Percentiles rank a stretch among this genome's conserved stretches.
Evolutionary conservation across 1,140 invertebrate species (phyloP).

Genomic region (Dendroctonus ponderosae): DNA sequence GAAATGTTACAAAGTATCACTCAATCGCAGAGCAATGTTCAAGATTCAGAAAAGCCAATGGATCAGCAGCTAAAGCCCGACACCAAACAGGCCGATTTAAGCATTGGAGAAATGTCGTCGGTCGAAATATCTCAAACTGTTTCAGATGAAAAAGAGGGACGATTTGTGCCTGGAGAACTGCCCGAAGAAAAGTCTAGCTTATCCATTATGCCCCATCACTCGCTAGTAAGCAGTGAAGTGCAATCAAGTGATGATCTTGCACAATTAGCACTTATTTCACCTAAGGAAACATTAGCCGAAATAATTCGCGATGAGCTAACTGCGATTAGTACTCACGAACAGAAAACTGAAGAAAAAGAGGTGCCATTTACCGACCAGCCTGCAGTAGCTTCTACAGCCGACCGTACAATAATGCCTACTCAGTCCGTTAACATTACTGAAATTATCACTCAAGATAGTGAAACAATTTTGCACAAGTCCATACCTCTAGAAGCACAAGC

Average conservation of each 20-base stretch:
- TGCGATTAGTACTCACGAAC: constrained; percentile 52
- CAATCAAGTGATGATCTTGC: constrained; percentile 35
- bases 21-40: constrained; percentile 52
- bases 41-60: constrained; percentile 56
- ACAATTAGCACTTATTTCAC: constrained; percentile 23
- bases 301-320: constrained; percentile 51
- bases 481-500: constrained; percentile 11
- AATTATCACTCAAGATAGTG: constrained; percentile 50
- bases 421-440: constrained; percentile 50
- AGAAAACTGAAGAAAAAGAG: constrained; percentile 53
- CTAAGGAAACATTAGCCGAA: constrained; percentile 33
- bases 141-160: constrained; percentile 54
- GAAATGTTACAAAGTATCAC: constrained; percentile 55
- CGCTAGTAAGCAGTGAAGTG: constrained; percentile 31
- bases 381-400: constrained; percentile 30
- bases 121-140: constrained; percentile 53
- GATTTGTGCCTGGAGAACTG: constrained; percentile 44
- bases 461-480: constrained; percentile 45
- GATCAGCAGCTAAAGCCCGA: constrained; percentile 43
- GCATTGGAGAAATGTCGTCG: constrained; percentile 51
- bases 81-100: constrained; percentile 50
- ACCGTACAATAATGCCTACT: constrained; percentile 39
- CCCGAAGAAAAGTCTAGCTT: constrained; percentile 47
- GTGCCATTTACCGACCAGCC: constrained; percentile 32
- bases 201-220: constrained; percentile 28